Percentiles rank a stretch among this genome's conserved stretches.
Conservation (phyloP, 2,797 vertebrate species). For the Paramormyrops hopkinsi region DNA sequence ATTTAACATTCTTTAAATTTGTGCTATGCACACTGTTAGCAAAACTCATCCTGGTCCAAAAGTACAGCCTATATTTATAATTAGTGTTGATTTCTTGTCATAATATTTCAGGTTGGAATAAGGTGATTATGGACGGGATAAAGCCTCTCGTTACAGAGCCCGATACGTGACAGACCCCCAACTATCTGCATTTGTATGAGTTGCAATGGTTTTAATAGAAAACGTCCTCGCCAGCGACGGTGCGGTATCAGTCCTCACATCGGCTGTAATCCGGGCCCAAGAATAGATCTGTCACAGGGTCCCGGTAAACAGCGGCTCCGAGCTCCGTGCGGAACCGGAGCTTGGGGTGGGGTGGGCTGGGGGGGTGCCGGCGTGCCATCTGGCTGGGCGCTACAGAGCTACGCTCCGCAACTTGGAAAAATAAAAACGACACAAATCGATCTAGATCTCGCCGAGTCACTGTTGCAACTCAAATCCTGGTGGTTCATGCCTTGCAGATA, state of each 20-base stretch:
- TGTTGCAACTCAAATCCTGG: slow-evolving; percentile 6
- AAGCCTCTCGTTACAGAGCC: slow-evolving; percentile 14
- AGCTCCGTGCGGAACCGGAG: neutral
- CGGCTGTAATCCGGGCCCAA: slow-evolving; percentile 20
- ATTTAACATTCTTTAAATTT: neutral
- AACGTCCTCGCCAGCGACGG: neutral
- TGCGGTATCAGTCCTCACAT: slow-evolving; percentile 11
- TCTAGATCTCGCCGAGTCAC: slow-evolving; percentile 1
- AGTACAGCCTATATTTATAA: neutral
- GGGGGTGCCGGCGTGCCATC: neutral
- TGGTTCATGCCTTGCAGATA: slow-evolving; percentile 4
- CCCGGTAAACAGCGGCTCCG: slow-evolving; percentile 2
- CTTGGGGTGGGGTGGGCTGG: neutral
- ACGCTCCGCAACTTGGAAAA: slow-evolving; percentile 9
- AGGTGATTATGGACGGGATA: neutral
- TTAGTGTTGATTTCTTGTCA: neutral
- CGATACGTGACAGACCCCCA: neutral
- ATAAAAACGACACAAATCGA: slow-evolving; percentile 15
- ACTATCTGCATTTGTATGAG: neutral
- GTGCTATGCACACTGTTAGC: neutral
- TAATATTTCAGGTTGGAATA: slow-evolving; percentile 11
- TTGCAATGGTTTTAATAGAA: slow-evolving; percentile 3
- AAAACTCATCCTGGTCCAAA: neutral
- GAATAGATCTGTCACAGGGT: slow-evolving; percentile 21
- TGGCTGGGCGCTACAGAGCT: neutral